phyloP scores from a whole-genome alignment of 2,797 vertebrate species.

The Neosilurus mollespiculum region DNA sequence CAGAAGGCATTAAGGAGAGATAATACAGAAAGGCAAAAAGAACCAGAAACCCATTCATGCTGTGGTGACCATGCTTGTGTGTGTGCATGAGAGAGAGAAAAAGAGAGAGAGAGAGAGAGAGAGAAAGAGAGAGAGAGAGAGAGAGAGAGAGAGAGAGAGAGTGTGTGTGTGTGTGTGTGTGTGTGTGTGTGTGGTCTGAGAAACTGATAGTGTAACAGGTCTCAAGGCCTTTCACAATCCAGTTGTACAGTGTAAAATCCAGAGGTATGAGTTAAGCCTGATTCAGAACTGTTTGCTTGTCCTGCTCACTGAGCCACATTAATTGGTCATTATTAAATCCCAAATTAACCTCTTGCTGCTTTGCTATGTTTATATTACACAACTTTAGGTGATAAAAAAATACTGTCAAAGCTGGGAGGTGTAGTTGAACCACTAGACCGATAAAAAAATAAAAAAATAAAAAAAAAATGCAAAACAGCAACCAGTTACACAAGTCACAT shows the following conservation, averaged over 20 bases:
- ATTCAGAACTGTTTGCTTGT: slow-evolving; percentile 67
- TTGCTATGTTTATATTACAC: slow-evolving; percentile 76
- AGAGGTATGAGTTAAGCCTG: slow-evolving; percentile 49
- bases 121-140: no score
- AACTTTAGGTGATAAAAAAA: slow-evolving; percentile 70
- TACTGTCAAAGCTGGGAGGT: slow-evolving; percentile 69
- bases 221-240: slow-evolving; percentile 31
- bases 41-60: no score
- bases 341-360: slow-evolving; percentile 75
- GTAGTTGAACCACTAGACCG: background rate
- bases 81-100: no score
- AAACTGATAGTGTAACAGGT: slow-evolving; percentile 44
- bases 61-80: no score
- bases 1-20: no score
- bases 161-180: slow-evolving; percentile 18
- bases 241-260: slow-evolving; percentile 39
- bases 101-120: no score
- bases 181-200: slow-evolving; percentile 48
- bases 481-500: slow-evolving; percentile 10
- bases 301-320: slow-evolving; percentile 76
- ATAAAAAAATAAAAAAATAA: slow-evolving; percentile 11
- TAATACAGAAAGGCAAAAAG: no score
- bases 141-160: slow-evolving; percentile 12
- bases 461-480: slow-evolving; percentile 2
- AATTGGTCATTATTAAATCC: slow-evolving; percentile 77